Percentiles rank a stretch among this genome's conserved stretches.
Conservation (phyloP, 2,888 invertebrate genomes). For the Cerastis leucographa region DNA sequence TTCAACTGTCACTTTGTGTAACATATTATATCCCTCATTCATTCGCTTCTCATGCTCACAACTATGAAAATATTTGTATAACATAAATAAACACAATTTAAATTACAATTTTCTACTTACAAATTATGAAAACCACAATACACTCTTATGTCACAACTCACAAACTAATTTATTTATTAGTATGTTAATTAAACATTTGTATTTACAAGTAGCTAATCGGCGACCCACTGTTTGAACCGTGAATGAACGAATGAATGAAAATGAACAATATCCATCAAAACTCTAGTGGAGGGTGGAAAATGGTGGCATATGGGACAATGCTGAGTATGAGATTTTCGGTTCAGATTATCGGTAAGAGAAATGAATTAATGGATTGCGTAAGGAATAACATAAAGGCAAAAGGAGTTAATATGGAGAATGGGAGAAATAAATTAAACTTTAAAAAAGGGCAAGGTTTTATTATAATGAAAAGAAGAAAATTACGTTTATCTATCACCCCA, state of each 20-base stretch:
- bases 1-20: too few species aligned
- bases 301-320: background rate
- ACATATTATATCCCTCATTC: too few species aligned
- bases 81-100: background rate
- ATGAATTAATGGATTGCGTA: background rate
- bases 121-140: background rate
- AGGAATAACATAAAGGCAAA: background rate
- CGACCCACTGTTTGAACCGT: constrained; percentile 5
- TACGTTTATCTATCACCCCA: too few species aligned
- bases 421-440: too few species aligned
- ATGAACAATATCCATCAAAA: background rate
- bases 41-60: background rate
- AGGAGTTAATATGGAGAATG: too few species aligned
- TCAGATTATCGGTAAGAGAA: background rate
- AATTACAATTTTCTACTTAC: background rate
- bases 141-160: background rate
- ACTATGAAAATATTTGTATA: background rate
- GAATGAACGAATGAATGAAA: constrained; percentile 6
- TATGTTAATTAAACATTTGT: background rate
- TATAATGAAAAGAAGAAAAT: too few species aligned
- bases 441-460: too few species aligned
- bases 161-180: constrained; percentile 2
- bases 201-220: constrained; percentile 1
- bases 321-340: background rate
- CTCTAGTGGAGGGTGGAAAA: background rate